A percentile compares a stretch with the other conserved stretches of the same genome.
phyloP scores from a whole-genome alignment of 2,888 invertebrate species.

The Zhengitettix transpicula region DNA sequence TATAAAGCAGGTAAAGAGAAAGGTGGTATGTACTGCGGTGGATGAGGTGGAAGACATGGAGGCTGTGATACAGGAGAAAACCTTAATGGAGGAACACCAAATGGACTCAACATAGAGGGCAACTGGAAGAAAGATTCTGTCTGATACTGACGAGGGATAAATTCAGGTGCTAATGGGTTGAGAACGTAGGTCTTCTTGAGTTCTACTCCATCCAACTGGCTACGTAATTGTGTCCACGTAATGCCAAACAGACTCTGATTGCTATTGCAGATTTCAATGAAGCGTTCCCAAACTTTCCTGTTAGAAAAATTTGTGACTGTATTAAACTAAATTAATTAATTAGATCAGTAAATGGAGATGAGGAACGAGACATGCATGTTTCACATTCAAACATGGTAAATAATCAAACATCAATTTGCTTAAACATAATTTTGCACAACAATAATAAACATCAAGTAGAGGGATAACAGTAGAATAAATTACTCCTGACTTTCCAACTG shows the following conservation, averaged over 20 bases:
- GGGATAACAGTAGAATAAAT: too few relatives aligned
- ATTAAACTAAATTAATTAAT: too few relatives aligned
- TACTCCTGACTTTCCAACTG: too few relatives aligned
- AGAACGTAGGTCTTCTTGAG: conserved; percentile 55
- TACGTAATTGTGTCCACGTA: conserved; percentile 47
- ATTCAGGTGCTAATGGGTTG: conserved; percentile 70
- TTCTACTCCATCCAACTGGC: conserved; percentile 55
- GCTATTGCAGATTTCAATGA: conserved; percentile 52
- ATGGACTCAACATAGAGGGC: conserved; percentile 13
- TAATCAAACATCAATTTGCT: too few relatives aligned
- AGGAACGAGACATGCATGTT: too few relatives aligned
- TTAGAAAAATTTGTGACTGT: conserved; percentile 8
- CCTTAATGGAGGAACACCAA: conserved; percentile 2
- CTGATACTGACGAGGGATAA: conserved; percentile 45
- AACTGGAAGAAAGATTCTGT: conserved; percentile 18
- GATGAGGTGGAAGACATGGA: background rate
- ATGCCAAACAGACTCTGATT: conserved; percentile 55
- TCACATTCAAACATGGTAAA: too few relatives aligned
- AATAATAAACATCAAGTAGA: too few relatives aligned
- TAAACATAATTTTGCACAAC: too few relatives aligned
- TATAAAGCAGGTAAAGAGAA: background rate
- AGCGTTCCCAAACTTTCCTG: conserved; percentile 64
- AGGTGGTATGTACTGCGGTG: conserved; percentile 3
- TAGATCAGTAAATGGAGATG: too few relatives aligned
- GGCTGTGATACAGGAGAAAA: background rate